These are phyloP conservation scores for Anarrhichthys ocellatus DNA, from an alignment of 2,113 vertebrate species.

Conservation along the genomic window DNA sequence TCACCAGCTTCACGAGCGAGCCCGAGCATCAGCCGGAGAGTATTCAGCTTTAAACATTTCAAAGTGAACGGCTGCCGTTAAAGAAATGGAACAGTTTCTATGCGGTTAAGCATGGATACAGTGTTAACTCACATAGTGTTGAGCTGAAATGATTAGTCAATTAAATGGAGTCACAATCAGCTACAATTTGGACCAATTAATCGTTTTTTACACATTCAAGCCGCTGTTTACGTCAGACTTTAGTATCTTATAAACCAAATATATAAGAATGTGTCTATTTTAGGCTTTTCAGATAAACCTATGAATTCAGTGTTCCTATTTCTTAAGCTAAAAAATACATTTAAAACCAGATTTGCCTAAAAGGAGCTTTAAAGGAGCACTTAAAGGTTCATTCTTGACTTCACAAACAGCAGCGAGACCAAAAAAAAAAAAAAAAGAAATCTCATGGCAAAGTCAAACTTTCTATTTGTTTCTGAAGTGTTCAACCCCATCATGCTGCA, in stretches of 20 bases:
- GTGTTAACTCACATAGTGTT: neutral
- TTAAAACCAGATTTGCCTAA: neutral
- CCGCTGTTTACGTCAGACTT: too few species aligned
- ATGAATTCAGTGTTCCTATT: neutral
- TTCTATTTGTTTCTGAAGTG: neutral
- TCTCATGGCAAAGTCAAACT: neutral
- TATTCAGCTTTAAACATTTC: slow-evolving; percentile 47
- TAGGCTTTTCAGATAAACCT: neutral
- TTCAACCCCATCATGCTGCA: neutral
- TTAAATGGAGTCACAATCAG: neutral
- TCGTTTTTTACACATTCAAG: neutral
- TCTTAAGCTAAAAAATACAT: neutral
- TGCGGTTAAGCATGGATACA: slow-evolving; percentile 9
- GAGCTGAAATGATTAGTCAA: neutral
- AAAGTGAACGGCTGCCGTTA: slow-evolving; percentile 39
- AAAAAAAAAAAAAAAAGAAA: neutral
- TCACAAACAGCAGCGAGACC: neutral
- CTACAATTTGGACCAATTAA: neutral
- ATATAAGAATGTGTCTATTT: neutral
- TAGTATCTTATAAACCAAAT: neutral
- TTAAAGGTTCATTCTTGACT: neutral
- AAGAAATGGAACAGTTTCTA: slow-evolving; percentile 34
- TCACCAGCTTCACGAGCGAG: slow-evolving; percentile 32
- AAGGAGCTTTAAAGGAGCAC: too few species aligned
- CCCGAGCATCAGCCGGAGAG: slow-evolving; percentile 21